A percentile compares a stretch with the other conserved stretches of the same genome.
Evolutionary conservation across 1,140 invertebrate genomes (phyloP).

Genomic region (Camponotus pennsylvanicus): DNA sequence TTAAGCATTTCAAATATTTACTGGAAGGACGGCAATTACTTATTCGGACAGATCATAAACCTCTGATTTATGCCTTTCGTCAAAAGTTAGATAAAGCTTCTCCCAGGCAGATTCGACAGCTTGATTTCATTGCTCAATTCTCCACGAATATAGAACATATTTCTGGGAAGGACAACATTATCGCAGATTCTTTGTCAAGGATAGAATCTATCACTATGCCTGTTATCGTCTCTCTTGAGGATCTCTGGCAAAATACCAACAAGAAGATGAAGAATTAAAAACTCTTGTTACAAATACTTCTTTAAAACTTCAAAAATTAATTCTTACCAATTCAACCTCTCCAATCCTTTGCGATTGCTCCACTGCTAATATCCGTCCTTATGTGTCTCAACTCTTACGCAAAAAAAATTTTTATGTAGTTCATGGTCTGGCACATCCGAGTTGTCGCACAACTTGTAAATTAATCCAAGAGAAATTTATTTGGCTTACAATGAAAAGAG

Average conservation of each 20-base stretch:
- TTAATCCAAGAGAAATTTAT: background rate
- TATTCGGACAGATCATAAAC: slow-evolving; percentile 45
- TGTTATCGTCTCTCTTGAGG: background rate
- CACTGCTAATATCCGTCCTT: background rate
- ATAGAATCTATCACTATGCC: background rate
- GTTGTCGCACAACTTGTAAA: background rate
- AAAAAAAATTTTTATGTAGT: background rate
- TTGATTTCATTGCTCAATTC: slow-evolving; percentile 13
- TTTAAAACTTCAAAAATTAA: background rate
- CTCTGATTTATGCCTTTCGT: background rate
- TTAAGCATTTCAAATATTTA: slow-evolving; percentile 76
- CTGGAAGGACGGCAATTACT: slow-evolving; percentile 75
- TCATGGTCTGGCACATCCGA: background rate
- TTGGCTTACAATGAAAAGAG: slow-evolving; percentile 19
- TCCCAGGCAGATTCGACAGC: no score
- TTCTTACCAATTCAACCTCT: background rate
- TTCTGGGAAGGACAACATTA: background rate
- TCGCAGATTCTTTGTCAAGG: background rate
- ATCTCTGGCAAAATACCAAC: background rate
- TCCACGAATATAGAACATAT: background rate
- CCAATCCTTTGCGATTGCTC: background rate
- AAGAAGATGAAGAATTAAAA: slow-evolving; percentile 14
- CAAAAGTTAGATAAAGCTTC: background rate
- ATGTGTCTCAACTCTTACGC: background rate
- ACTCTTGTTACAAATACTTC: background rate